Conservation (phyloP, 2,797 vertebrate species). For the Sebastes nivosus region DNA sequence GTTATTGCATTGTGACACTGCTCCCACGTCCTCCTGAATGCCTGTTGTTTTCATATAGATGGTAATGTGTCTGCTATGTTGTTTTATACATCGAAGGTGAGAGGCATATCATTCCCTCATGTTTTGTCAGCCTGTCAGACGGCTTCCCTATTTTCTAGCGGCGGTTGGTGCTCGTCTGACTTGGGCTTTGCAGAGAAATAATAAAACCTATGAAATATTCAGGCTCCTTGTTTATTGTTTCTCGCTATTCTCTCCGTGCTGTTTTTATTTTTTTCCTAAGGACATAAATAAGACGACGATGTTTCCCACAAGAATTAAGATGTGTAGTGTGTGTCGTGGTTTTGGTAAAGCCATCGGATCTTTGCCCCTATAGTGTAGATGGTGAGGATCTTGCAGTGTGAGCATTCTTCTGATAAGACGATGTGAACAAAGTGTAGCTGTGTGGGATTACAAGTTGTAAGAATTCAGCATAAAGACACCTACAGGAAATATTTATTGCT, state of each 20-base stretch:
- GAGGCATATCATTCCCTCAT: slow-evolving; percentile 23
- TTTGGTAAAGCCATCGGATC: not conserved
- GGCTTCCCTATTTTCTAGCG: slow-evolving; percentile 45
- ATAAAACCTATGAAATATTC: slow-evolving; percentile 54
- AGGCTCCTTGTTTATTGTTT: slow-evolving; percentile 5
- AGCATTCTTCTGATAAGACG: not conserved
- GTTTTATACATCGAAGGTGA: slow-evolving; percentile 47
- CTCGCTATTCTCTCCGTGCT: not conserved
- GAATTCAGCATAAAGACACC: not conserved
- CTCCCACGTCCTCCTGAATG: slow-evolving; percentile 7
- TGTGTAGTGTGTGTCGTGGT: not conserved
- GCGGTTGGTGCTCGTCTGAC: slow-evolving; percentile 27
- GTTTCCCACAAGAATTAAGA: not conserved
- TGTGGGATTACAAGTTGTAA: not conserved
- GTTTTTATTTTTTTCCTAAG: slow-evolving; percentile 18
- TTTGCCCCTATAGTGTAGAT: not conserved
- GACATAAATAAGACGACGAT: not conserved
- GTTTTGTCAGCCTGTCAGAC: slow-evolving; percentile 47
- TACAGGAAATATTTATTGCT: not conserved
- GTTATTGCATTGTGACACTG: not conserved
- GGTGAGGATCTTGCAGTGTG: not conserved
- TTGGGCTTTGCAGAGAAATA: slow-evolving; percentile 56
- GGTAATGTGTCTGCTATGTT: slow-evolving; percentile 46
- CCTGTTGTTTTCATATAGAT: slow-evolving; percentile 42
- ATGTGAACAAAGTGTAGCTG: not conserved